Base-by-base conservation (phyloP, 2,888 invertebrate genomes). In the Psococerastis gibbosa region DNA sequence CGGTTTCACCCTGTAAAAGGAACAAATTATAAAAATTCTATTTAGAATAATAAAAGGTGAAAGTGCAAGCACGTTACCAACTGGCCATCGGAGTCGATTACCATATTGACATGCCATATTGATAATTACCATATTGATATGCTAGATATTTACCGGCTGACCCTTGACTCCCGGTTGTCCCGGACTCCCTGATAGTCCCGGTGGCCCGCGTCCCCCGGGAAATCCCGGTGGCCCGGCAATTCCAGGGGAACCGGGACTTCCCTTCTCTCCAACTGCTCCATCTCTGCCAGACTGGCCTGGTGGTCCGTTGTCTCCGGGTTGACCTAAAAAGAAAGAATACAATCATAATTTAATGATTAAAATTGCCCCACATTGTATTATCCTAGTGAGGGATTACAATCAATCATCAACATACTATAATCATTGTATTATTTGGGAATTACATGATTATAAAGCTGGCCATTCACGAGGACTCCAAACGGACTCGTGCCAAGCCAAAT, bases 201-300 rank as follows among this genome's bases (percentile, higher is more conserved):
- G 78, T 2, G 74, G 70, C 9, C 87, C 87, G 52, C 82, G 67
- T 2, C 78, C 71, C 16, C 87, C 87, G 1, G 82, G 82, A 57
- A 84, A 84, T 3, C 88, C 89, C 55, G 82, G 81, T 2, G 77
- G 70, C 1, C 84, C 85, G 3, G 74, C 61, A 2, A 71, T 58
- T n/a, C 85, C 85, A 9, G 69, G 60, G 44, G 75, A 67, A 13
- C 89, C 89, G 34, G 71, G 65, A 31, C 70, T 70, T 20, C 87
- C 87, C 55, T 85, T 85, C 52, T 85, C 84, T 31, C 85, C 85
- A 0, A 74, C 68, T n/a, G 66, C 60, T 2, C 87, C 87, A 57
- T 85, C 84, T 59, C 77, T 76, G 9, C 85, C 87, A n/a, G 78
- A 63, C 11, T 71, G 63, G 1, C 87, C 85, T 16, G 73, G 68